Evolutionary conservation across 1,140 invertebrate genomes (phyloP), one percentile per base, ranked within the genome.

Genomic region (Heliconius nattereri): DNA sequence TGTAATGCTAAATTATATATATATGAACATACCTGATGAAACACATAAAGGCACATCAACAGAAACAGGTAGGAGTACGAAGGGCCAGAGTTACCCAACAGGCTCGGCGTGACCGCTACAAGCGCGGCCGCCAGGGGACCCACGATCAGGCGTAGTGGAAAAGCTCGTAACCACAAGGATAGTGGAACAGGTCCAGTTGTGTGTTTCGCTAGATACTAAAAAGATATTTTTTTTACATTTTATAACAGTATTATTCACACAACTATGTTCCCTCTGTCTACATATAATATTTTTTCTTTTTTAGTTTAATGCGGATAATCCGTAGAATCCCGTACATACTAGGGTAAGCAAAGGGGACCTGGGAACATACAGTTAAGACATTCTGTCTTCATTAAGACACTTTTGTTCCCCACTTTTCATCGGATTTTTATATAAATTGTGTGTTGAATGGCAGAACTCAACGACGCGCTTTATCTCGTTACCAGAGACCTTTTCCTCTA

Each of bases 161-260:
- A 98, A 0, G 98, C 98, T 89, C 96, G 97, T 3, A 99, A 90
- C 94, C 98, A 99, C 52, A 99, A 95, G 81, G 98, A 96, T 92
- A 99, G 96, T 6, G 99, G 99, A 79, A 96, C 95, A 0, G 98
- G 97, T 16, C 99, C 98, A 49, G 97, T 96, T 0, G 98, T 99
- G 88, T 99, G 98, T 90, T 97, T 98, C 19, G 95, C 95, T 81
- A 95, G 83, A 9, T 95, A 88, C 94, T 95, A 85, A 7, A 86
- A 88, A 66, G 71, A 74, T 71, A 66, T n/a, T 29, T 20, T 57
- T 57, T n/a, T 57, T 20, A 23, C 20, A 57, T 57, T 57, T 57
- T 57, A 57, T n/a, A 45, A 45, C 2, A 23, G n/a, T 57, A 11
- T 23, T 23, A 57, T 57, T 57, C 8, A 57, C 2, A 57, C n/a